phyloP scores from a whole-genome alignment of 2,113 vertebrate genomes.

The Dromaius novaehollandiae region DNA sequence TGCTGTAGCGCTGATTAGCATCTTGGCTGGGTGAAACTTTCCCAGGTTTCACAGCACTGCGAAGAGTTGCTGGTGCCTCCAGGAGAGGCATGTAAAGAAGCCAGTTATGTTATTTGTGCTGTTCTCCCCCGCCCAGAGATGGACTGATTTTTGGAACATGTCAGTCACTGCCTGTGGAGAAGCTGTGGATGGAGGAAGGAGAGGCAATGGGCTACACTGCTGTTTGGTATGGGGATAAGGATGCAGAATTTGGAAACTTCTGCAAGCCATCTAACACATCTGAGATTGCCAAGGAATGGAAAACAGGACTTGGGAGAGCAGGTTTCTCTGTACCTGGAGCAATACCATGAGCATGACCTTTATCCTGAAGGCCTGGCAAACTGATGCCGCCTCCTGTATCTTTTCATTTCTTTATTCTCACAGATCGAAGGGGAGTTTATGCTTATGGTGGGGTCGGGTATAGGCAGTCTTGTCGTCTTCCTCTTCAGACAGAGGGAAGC shows the following conservation, averaged over 20 bases:
- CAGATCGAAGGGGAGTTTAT: not conserved
- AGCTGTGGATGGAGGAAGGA: not conserved
- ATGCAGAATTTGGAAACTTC: not conserved
- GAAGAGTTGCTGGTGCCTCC: not conserved
- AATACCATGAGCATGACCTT: not conserved
- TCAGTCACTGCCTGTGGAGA: not conserved
- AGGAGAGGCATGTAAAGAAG: not conserved
- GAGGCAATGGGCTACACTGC: rapidly evolving
- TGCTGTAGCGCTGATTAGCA: not conserved
- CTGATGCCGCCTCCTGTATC: not conserved
- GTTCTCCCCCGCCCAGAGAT: not conserved
- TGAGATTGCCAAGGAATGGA: not conserved
- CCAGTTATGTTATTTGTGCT: not conserved
- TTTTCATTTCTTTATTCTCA: not conserved
- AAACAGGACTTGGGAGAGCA: not conserved
- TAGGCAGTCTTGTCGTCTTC: not conserved
- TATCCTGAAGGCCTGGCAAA: not conserved
- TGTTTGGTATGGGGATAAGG: not conserved
- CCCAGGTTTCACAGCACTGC: not conserved
- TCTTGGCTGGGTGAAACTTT: not conserved
- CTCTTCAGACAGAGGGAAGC: no score
- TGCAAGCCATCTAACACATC: not conserved
- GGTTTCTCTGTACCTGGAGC: not conserved
- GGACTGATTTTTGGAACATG: rapidly evolving
- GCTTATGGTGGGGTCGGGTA: not conserved